These are phyloP conservation scores for Cnemophilus loriae DNA, from an alignment of 2,113 vertebrate genomes.

Conservation along the genomic window DNA sequence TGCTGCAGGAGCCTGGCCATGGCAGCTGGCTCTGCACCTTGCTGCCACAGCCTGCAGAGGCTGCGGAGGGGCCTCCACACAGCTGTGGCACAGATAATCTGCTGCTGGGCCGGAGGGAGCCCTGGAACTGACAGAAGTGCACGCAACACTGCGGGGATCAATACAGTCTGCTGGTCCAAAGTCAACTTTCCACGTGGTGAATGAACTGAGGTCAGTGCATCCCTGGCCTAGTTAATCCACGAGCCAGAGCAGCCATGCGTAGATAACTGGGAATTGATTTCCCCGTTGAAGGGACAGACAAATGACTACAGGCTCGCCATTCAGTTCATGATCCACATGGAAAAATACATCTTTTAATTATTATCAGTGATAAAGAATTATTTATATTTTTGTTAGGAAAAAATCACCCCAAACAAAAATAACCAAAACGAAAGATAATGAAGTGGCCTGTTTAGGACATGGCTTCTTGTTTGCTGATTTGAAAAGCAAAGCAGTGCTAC, in stretches of 20 bases:
- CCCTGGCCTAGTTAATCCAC: neutral
- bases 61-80: neutral
- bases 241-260: neutral
- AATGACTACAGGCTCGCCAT: neutral
- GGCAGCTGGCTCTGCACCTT: neutral
- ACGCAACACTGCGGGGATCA: neutral
- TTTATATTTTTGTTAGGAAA: neutral
- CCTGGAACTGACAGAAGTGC: neutral
- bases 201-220: neutral
- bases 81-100: neutral
- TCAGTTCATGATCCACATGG: neutral
- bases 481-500: constrained; percentile 5
- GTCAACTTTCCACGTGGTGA: neutral
- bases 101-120: neutral
- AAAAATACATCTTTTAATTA: neutral
- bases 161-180: neutral
- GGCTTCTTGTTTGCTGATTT: neutral
- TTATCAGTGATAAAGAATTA: neutral
- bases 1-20: neutral
- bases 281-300: neutral
- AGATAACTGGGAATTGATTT: constrained; percentile 32
- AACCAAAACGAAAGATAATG: neutral
- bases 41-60: fast-evolving
- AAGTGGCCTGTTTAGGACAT: neutral
- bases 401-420: neutral